Conservation (phyloP, 2,888 invertebrate genomes). For the Germaria angustata region DNA sequence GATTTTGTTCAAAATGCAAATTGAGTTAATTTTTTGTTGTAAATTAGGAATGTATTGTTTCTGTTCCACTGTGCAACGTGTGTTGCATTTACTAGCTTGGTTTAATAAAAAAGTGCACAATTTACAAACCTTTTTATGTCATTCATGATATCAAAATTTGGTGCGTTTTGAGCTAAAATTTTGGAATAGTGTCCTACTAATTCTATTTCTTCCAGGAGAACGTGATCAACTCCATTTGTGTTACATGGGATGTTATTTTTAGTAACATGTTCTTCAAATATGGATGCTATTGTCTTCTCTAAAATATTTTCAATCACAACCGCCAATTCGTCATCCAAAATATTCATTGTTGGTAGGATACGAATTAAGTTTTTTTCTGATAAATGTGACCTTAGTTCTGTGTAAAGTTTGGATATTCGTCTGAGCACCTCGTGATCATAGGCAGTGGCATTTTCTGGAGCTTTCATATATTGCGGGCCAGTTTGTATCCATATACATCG, state of each 20-base stretch:
- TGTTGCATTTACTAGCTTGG: too few relatives aligned
- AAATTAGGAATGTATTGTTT: too few relatives aligned
- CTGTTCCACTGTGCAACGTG: too few relatives aligned
- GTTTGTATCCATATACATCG: constrained; percentile 90
- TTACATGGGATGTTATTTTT: constrained; percentile 82
- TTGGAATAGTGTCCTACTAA: constrained; percentile 85
- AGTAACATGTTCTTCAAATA: constrained; percentile 85
- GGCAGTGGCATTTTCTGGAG: constrained; percentile 81
- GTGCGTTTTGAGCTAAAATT: constrained; percentile 84
- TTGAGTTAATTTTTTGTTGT: too few relatives aligned
- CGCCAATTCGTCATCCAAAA: constrained; percentile 77
- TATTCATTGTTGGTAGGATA: constrained; percentile 80
- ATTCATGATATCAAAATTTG: constrained; percentile 78
- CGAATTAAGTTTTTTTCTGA: constrained; percentile 87
- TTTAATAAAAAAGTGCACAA: too few relatives aligned
- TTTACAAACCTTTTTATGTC: constrained; percentile 74
- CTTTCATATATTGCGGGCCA: constrained; percentile 82
- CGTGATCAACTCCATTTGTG: constrained; percentile 87
- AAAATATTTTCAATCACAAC: constrained; percentile 86
- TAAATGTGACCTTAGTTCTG: constrained; percentile 87
- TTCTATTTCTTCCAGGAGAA: constrained; percentile 85
- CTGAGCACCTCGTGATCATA: constrained; percentile 85
- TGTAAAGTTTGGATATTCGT: constrained; percentile 85
- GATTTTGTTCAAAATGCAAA: too few relatives aligned
- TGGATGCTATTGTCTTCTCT: constrained; percentile 84